Percentiles rank a stretch among this genome's conserved stretches.
These are phyloP conservation scores for Amphibalanus amphitrite DNA, from an alignment of 1,140 invertebrate genomes.

Conservation along the genomic window DNA sequence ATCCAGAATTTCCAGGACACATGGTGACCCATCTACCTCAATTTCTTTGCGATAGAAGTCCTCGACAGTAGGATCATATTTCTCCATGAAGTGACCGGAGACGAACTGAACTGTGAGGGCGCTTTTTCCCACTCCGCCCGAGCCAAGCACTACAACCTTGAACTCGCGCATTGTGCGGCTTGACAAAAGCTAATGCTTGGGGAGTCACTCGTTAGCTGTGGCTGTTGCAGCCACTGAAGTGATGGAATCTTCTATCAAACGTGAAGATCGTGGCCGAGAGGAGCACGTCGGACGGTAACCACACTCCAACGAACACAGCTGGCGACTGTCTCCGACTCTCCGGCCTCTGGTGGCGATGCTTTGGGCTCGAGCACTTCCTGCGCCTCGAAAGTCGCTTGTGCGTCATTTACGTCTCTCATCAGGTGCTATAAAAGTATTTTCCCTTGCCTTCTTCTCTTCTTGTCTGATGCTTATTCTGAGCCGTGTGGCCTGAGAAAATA, in stretches of 20 bases:
- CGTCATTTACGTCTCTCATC: no score
- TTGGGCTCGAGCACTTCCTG: no score
- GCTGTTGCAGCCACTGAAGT: not conserved
- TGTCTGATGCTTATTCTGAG: no score
- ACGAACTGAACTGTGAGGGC: slow-evolving; percentile 96
- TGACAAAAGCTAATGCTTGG: not conserved
- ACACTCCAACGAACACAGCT: not conserved
- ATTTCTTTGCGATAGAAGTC: slow-evolving; percentile 92
- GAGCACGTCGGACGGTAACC: not conserved
- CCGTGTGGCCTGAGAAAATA: no score
- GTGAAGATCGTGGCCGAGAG: not conserved
- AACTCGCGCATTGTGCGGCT: slow-evolving; percentile 74
- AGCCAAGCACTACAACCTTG: slow-evolving; percentile 96
- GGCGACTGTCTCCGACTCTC: not conserved
- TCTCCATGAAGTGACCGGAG: slow-evolving; percentile 97
- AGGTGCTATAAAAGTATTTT: no score
- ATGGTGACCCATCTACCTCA: slow-evolving; percentile 97
- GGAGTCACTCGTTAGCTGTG: no score
- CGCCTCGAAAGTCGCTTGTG: not conserved
- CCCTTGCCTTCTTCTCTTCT: no score
- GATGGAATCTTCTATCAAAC: not conserved
- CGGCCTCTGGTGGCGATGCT: no score
- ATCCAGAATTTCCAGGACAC: slow-evolving; percentile 98
- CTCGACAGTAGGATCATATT: slow-evolving; percentile 99
- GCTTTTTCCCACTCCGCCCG: slow-evolving; percentile 94